phyloP scores from a whole-genome alignment of 2,888 invertebrate genomes.

The Drosophila mercatorum region DNA sequence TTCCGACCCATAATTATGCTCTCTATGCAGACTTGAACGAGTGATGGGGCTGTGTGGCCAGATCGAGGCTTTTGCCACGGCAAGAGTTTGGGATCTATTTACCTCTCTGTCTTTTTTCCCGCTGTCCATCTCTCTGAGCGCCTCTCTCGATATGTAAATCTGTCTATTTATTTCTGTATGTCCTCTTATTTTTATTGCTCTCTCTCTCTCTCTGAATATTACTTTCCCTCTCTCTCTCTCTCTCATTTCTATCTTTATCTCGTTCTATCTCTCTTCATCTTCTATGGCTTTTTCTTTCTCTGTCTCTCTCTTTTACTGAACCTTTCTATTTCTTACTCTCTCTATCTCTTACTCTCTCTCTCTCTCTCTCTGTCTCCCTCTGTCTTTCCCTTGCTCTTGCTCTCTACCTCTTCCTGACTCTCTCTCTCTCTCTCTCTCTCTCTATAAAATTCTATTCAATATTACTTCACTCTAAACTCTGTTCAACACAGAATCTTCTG shows the following conservation, averaged over 20 bases:
- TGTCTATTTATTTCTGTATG: neutral
- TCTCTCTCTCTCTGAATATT: neutral
- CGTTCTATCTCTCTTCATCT: neutral
- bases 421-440: neutral
- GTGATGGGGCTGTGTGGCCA: neutral
- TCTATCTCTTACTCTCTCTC: too few relatives aligned
- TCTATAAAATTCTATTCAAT: neutral
- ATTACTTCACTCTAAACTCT: neutral
- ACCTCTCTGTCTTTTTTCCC: neutral
- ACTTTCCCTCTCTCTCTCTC: neutral
- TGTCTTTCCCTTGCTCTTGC: neutral
- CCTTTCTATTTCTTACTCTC: neutral
- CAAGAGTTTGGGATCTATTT: neutral
- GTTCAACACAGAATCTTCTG: neutral
- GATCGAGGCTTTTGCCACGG: neutral
- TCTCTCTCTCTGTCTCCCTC: neutral
- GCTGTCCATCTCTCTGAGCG: neutral
- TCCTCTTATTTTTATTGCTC: too few relatives aligned
- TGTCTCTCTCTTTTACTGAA: neutral
- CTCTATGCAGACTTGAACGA: conserved; percentile 7
- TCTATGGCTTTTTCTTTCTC: neutral
- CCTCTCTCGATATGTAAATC: neutral
- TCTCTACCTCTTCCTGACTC: neutral
- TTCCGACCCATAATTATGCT: conserved; percentile 74
- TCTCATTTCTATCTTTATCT: neutral